Base-by-base conservation (phyloP, 2,888 invertebrate species). In the Tiliacea citrago region DNA sequence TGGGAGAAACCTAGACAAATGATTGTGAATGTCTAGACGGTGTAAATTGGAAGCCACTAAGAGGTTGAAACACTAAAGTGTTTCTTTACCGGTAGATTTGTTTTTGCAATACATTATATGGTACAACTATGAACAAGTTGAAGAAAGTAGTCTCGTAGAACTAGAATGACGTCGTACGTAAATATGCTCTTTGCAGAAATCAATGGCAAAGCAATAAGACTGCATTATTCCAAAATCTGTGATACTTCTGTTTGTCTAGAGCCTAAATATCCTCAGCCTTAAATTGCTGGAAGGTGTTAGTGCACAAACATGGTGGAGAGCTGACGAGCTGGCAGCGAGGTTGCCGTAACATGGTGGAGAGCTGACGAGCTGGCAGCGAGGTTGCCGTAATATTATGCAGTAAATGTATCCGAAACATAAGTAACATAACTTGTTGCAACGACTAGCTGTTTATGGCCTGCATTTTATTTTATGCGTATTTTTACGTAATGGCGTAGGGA, bases 391-490 rank as follows among this genome's bases (percentile, higher is more conserved):
- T 82, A 29, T 29, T 29, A 80, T 69, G 58, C 66, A 63, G 73
- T 74, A 66, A 73, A 82, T 70, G 61, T 81, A 73, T 74, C 75
- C 68, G 61, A 72, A 75, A 80, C 73, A 80, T 70, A 77, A 73
- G 73, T n/a, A n/a, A n/a, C n/a, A n/a, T n/a, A n/a, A n/a, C n/a
- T n/a, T n/a, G n/a, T n/a, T n/a, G n/a, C n/a, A n/a, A n/a, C n/a
- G n/a, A n/a, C n/a, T n/a, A n/a, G n/a, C n/a, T n/a, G n/a, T n/a
- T n/a, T n/a, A n/a, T n/a, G n/a, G n/a, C n/a, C n/a, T n/a, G n/a
- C n/a, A n/a, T n/a, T n/a, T n/a, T n/a, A n/a, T n/a, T n/a, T n/a
- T n/a, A n/a, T n/a, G n/a, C n/a, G n/a, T n/a, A n/a, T n/a, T n/a
- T n/a, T n/a, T n/a, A n/a, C n/a, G n/a, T n/a, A n/a, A n/a, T n/a